Conservation (phyloP, 2,888 invertebrate species). For the Drosophila longiperda region DNA sequence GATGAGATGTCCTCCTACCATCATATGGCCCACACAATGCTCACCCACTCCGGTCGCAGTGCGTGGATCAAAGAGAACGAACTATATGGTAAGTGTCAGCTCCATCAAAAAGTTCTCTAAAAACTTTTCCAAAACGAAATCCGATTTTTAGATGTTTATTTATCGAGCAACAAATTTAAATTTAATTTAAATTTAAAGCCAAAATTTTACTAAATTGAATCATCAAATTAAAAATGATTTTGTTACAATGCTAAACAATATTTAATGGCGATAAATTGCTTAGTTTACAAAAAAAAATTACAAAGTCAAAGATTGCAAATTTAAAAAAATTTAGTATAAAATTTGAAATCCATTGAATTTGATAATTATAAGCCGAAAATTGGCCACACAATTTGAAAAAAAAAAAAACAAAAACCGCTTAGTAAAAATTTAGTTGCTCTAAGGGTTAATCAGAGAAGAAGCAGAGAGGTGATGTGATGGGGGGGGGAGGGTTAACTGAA, state of each 20-base stretch:
- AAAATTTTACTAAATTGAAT: not conserved
- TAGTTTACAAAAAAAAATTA: too few relatives aligned
- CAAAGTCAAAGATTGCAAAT: too few relatives aligned
- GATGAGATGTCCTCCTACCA: constrained; percentile 84
- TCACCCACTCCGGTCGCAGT: constrained; percentile 80
- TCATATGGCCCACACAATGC: constrained; percentile 84
- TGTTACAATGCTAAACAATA: too few relatives aligned
- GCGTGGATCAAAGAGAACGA: constrained; percentile 85
- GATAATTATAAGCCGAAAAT: not conserved
- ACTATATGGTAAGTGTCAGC: constrained; percentile 82
- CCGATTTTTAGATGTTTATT: not conserved
- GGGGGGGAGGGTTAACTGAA: not conserved
- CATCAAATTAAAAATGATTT: too few relatives aligned
- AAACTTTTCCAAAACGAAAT: not conserved
- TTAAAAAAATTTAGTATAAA: not conserved
- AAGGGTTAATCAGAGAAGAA: not conserved
- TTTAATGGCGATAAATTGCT: too few relatives aligned
- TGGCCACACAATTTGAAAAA: not conserved
- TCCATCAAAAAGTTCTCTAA: too few relatives aligned
- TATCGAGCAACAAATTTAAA: not conserved
- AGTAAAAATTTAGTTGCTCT: not conserved
- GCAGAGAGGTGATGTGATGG: not conserved
- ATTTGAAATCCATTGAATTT: not conserved
- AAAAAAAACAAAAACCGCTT: not conserved
- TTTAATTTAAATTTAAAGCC: not conserved